Conservation (phyloP, 1,140 invertebrate genomes). For the Coptotermes formosanus region DNA sequence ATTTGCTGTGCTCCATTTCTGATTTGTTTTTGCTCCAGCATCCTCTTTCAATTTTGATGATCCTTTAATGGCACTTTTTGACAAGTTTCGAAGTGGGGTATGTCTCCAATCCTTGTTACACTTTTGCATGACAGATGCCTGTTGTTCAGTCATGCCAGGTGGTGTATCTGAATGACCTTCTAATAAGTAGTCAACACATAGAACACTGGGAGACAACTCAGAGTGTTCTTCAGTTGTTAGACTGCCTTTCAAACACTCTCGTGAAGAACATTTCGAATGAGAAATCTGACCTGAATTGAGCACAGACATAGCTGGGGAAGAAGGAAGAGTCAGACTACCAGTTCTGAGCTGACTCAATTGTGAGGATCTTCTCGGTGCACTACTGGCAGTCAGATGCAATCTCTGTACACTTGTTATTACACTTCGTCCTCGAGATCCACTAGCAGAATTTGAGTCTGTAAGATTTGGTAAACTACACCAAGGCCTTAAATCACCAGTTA, state of each 20-base stretch:
- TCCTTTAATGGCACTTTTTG: neutral
- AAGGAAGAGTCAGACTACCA: neutral
- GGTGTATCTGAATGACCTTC: neutral
- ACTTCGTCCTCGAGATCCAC: neutral
- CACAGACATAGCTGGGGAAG: neutral
- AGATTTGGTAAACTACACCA: slow-evolving; percentile 11
- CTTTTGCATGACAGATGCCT: neutral
- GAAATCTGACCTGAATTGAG: neutral
- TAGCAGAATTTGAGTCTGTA: neutral
- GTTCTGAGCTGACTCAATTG: neutral
- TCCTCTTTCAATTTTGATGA: neutral
- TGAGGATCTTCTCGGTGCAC: neutral
- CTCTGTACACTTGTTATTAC: neutral
- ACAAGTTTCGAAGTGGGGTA: neutral
- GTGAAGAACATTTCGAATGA: neutral
- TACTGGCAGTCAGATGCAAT: neutral
- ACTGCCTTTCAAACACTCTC: neutral
- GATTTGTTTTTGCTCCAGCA: neutral
- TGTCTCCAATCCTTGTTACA: neutral
- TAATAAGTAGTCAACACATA: slow-evolving; percentile 41
- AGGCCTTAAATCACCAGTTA: neutral
- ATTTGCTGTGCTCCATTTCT: neutral
- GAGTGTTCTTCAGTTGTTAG: neutral
- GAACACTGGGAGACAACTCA: slow-evolving; percentile 41
- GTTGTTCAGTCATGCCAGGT: neutral